Evolutionary conservation across 53 echinoderm and acorn worm genomes (phyloP).

Genomic region (Pentamera pediparva): DNA sequence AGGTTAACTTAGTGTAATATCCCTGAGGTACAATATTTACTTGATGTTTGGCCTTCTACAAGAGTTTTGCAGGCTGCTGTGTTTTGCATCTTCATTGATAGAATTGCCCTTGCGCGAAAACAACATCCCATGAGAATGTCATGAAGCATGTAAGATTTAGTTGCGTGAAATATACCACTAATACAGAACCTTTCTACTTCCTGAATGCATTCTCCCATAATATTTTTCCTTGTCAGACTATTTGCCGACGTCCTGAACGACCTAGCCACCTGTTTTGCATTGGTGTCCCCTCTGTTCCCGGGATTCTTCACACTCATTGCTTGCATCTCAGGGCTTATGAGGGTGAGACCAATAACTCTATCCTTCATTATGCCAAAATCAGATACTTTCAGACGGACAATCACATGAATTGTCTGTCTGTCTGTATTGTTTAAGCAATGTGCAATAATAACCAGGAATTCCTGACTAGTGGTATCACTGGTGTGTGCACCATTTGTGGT

Average conservation of each 20-base stretch:
- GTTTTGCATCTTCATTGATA: no score
- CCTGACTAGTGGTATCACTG: no score
- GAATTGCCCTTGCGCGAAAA: no score
- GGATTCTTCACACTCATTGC: conserved; percentile 69
- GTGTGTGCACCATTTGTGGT: no score
- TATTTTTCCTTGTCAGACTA: conserved; percentile 54
- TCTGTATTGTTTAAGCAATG: no score
- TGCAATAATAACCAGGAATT: no score
- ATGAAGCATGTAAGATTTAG: background rate
- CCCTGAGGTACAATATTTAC: no score
- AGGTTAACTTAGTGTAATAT: no score
- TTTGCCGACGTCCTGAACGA: conserved; percentile 98
- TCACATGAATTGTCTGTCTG: background rate
- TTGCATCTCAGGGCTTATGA: conserved; percentile 73
- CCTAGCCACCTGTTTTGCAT: conserved; percentile 64
- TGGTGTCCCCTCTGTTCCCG: conserved; percentile 73
- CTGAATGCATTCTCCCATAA: no score
- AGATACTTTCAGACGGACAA: background rate
- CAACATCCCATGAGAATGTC: no score
- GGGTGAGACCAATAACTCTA: conserved; percentile 35
- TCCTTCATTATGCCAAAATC: background rate
- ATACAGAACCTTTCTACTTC: background rate
- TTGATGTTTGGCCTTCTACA: no score
- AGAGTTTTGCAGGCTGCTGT: no score
- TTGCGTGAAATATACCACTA: background rate